Conservation (phyloP, 2,888 invertebrate genomes). For the Cylindroiulus punctatus region DNA sequence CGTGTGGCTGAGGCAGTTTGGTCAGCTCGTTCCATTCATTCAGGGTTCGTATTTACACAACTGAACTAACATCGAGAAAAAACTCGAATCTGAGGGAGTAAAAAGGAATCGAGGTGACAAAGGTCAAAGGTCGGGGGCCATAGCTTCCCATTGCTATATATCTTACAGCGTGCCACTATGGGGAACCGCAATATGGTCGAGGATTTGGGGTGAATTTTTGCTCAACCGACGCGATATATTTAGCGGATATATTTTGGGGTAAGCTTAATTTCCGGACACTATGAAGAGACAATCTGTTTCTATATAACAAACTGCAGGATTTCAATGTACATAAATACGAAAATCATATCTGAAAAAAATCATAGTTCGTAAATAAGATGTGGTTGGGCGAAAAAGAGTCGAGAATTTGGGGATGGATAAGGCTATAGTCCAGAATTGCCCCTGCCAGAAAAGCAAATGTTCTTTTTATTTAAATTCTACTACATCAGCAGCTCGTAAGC, state of each 20-base stretch:
- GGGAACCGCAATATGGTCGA: neutral
- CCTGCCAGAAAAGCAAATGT: no score
- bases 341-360: no score
- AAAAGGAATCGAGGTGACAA: neutral
- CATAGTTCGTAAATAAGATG: no score
- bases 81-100: conserved; percentile 25
- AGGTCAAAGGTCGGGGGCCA: conserved; percentile 21
- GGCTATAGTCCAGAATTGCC: no score
- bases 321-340: no score
- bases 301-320: no score
- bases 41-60: conserved; percentile 38
- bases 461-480: no score
- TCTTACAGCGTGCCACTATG: neutral
- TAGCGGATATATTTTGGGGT: neutral
- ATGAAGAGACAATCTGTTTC: no score
- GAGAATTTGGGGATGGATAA: no score
- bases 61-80: conserved; percentile 37
- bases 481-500: no score
- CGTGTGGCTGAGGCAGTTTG: conserved; percentile 42
- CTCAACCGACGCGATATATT: neutral
- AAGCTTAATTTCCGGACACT: neutral
- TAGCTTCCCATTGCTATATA: conserved; percentile 33
- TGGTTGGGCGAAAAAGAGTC: no score
- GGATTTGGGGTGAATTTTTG: neutral
- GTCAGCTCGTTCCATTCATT: conserved; percentile 37